Conservation (phyloP, 2,113 vertebrate species). For the Mus pahari region DNA sequence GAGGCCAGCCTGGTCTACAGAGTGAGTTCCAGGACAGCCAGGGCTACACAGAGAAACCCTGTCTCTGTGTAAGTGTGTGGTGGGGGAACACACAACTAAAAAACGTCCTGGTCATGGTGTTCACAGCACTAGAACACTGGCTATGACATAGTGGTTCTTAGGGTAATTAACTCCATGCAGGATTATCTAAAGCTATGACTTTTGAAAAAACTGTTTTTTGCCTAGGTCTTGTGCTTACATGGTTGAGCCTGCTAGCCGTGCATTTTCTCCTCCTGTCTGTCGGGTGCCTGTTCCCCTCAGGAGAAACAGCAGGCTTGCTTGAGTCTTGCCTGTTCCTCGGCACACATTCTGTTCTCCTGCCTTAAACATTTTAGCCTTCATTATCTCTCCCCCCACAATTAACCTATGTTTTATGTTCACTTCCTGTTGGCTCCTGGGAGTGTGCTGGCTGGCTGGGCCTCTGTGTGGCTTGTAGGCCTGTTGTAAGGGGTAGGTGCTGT, state of each 20-base stretch:
- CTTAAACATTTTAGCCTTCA: neutral
- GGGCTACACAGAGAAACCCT: too few relatives aligned
- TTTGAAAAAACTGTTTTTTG: neutral
- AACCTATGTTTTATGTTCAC: neutral
- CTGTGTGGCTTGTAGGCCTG: neutral
- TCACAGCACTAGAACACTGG: neutral
- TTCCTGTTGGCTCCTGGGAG: neutral
- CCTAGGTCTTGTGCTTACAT: neutral
- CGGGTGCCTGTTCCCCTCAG: neutral
- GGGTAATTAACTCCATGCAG: neutral
- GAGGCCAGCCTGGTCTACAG: too few relatives aligned
- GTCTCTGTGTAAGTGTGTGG: too few relatives aligned
- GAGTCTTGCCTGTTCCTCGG: neutral
- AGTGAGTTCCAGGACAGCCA: too few relatives aligned
- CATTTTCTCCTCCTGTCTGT: neutral
- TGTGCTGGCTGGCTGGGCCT: neutral
- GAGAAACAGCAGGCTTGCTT: neutral
- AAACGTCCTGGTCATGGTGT: neutral
- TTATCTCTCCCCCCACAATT: neutral
- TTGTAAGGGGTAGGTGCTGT: neutral
- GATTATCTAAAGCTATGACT: conserved; percentile 18
- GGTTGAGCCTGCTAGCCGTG: neutral
- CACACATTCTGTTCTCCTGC: neutral
- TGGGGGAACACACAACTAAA: too few relatives aligned
- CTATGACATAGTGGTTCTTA: neutral